A percentile compares a stretch with the other conserved stretches of the same genome.
These are phyloP conservation scores for Synergus japonicus DNA, from an alignment of 2,888 invertebrate species.

Conservation along the genomic window DNA sequence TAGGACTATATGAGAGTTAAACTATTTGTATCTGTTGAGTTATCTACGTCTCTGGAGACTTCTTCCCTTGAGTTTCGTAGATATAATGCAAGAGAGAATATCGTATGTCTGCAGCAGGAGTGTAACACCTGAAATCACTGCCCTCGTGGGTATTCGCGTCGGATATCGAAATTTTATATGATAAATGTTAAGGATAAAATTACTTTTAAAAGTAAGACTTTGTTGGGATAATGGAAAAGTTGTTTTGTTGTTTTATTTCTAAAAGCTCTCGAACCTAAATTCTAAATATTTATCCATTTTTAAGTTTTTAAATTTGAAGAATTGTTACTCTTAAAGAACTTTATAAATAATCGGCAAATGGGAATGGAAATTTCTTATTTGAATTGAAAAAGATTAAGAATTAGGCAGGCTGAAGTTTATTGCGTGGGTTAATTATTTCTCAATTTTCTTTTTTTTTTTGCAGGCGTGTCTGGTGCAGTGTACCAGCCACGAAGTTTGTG, in stretches of 20 bases:
- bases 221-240: neutral
- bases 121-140: slow-evolving; percentile 20
- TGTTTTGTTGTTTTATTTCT: neutral
- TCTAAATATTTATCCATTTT: neutral
- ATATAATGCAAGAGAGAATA: slow-evolving; percentile 1
- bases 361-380: neutral
- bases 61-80: slow-evolving; percentile 8
- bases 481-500: slow-evolving; percentile 63
- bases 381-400: neutral
- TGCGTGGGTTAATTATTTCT: slow-evolving; percentile 20
- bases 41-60: slow-evolving; percentile 11
- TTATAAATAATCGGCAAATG: neutral
- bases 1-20: neutral
- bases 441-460: slow-evolving; percentile 58
- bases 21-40: slow-evolving; percentile 26
- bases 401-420: neutral
- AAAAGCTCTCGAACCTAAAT: neutral
- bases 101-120: neutral
- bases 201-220: slow-evolving; percentile 23
- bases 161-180: slow-evolving; percentile 38
- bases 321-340: too few species aligned
- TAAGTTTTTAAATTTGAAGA: neutral
- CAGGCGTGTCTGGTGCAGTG: slow-evolving; percentile 68
- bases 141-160: slow-evolving; percentile 18
- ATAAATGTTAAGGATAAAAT: slow-evolving; percentile 40